Base-by-base conservation (phyloP, 1,140 invertebrate genomes). In the Leucophenga varia region DNA sequence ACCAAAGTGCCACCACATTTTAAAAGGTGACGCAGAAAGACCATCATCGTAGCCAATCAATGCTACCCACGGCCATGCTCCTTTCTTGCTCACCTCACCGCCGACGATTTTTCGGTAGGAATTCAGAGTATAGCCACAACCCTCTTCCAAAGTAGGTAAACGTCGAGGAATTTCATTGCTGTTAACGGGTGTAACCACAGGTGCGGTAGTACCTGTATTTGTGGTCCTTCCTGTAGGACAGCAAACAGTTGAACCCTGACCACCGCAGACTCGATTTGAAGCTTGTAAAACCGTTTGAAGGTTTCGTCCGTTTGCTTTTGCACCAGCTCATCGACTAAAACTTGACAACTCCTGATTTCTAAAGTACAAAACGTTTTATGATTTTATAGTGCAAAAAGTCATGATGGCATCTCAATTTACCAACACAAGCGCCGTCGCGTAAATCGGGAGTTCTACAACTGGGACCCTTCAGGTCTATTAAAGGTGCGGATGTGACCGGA, bases 101-200 rank as follows among this genome's bases (percentile, higher is more conserved):
- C 78, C 78, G 3, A 76, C 76, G 14, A 79, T 77, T 43, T 79
- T 72, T 38, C 72, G 69, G 38, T 60, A 71, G 3, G 50, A 47
- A 1, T 54, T 47, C 21, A 64, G 57, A 0, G 59, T 72, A 4
- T 61, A 49, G 10, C 78, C 78, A 38, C 78, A 79, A 17, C 69
- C 72, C n/a, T 73, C 67, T 5, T 55, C 56, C 0, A 57, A 52
- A 1, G 64, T 63, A 0, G 49, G 52, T 20, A 73, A 38, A n/a
- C 67, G 47, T 2, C 52, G 49, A 4, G 64, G 68, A 8, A 72
- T 39, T 6, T 58, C 67, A 8, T 49, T 37, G 5, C 19, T 17
- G 18, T 58, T 60, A 1, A 25, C 17, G 0, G 25, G 13, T 6
- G n/a, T 13, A 3, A 39, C 21, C 2, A 42, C 18, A 0, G 56